A percentile compares a stretch with the other conserved stretches of the same genome.
Conservation (phyloP, 2,888 invertebrate species). For the Hydropsyche betteni region DNA sequence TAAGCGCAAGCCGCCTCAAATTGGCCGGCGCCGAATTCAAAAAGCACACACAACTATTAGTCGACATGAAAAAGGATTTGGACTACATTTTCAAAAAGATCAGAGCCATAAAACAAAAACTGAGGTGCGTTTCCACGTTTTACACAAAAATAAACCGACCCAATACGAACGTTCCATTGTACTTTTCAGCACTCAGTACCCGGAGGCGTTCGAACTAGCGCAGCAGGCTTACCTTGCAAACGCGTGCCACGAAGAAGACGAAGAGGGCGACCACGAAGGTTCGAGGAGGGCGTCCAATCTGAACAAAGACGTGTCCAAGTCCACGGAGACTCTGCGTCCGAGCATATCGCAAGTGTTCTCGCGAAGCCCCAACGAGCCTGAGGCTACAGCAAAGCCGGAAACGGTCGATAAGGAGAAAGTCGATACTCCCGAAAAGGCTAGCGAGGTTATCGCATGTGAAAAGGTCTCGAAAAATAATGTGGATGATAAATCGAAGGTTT, state of each 20-base stretch:
- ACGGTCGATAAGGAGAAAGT: slow-evolving; percentile 53
- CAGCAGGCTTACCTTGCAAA: slow-evolving; percentile 64
- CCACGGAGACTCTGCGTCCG: slow-evolving; percentile 63
- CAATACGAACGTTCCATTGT: neutral
- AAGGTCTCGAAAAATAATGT: slow-evolving; percentile 55
- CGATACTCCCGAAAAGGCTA: slow-evolving; percentile 11
- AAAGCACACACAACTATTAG: slow-evolving; percentile 84
- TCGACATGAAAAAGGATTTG: slow-evolving; percentile 93
- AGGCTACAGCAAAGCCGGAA: slow-evolving; percentile 51
- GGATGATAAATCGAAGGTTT: slow-evolving; percentile 53
- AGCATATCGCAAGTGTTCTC: slow-evolving; percentile 52
- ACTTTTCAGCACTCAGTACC: slow-evolving; percentile 67
- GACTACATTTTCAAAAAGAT: slow-evolving; percentile 95
- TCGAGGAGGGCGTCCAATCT: slow-evolving; percentile 57
- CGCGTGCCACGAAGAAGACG: slow-evolving; percentile 59
- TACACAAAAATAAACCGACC: neutral
- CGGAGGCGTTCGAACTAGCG: slow-evolving; percentile 73
- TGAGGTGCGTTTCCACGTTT: slow-evolving; percentile 66
- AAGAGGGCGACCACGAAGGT: slow-evolving; percentile 58
- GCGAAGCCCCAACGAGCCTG: slow-evolving; percentile 43
- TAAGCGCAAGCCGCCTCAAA: slow-evolving; percentile 89
- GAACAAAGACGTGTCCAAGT: slow-evolving; percentile 52
- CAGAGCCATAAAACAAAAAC: slow-evolving; percentile 80
- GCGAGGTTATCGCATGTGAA: slow-evolving; percentile 56
- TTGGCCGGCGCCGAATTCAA: slow-evolving; percentile 89